A percentile compares a stretch with the other conserved stretches of the same genome.
phyloP scores from a whole-genome alignment of 2,888 invertebrate genomes.

The Itoplectis maculator region DNA sequence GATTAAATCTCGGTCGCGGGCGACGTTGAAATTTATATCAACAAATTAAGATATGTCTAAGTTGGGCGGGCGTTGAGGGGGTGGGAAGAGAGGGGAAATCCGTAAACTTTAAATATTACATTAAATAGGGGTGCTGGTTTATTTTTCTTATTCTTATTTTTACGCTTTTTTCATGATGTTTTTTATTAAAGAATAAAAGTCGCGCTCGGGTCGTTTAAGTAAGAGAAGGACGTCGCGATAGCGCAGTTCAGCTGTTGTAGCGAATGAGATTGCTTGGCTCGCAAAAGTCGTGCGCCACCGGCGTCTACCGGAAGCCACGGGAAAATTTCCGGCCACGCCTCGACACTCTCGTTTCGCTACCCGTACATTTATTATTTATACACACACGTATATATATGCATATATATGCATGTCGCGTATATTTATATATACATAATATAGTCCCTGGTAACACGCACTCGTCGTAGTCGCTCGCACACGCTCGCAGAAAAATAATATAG shows the following conservation, averaged over 20 bases:
- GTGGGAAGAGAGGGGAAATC: no score
- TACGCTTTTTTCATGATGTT: background rate
- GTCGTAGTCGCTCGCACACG: constrained; percentile 42
- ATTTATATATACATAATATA: constrained; percentile 34
- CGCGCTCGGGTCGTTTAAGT: constrained; percentile 32
- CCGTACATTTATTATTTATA: constrained; percentile 53
- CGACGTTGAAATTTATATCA: constrained; percentile 22
- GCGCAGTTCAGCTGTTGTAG: constrained; percentile 43
- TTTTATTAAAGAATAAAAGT: constrained; percentile 44
- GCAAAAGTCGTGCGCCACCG: constrained; percentile 56
- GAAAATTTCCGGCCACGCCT: constrained; percentile 61
- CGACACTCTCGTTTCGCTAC: constrained; percentile 50
- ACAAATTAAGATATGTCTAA: constrained; percentile 43
- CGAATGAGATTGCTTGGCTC: constrained; percentile 55
- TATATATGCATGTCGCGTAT: constrained; percentile 24
- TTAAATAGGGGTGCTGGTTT: constrained; percentile 21
- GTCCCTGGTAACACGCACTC: constrained; percentile 55
- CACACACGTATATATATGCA: constrained; percentile 35
- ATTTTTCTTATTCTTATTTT: constrained; percentile 10
- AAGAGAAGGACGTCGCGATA: constrained; percentile 39
- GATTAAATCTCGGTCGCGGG: constrained; percentile 31
- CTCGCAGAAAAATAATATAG: constrained; percentile 70
- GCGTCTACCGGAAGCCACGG: constrained; percentile 49
- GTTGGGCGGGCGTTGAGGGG: constrained; percentile 15
- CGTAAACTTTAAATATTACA: constrained; percentile 41